A percentile compares a stretch with the other conserved stretches of the same genome.
Conservation (phyloP, 2,888 invertebrate species). For the Trachelus stipa region DNA sequence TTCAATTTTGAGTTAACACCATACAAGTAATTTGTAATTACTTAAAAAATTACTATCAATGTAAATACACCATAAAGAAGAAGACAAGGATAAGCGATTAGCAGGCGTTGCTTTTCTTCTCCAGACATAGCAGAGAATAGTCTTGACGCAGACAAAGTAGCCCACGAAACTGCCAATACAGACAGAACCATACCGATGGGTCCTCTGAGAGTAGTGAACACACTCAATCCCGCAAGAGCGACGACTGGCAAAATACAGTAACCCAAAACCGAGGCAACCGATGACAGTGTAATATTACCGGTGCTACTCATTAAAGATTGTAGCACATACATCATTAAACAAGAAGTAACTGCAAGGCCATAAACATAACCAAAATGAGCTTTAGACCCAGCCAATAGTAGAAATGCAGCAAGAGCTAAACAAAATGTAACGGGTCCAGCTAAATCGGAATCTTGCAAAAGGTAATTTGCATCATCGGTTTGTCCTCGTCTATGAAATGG, state of each 20-base stretch:
- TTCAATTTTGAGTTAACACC: neutral
- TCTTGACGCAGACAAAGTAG: conserved; percentile 91
- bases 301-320: conserved; percentile 84
- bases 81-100: conserved; percentile 93
- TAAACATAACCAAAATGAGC: conserved; percentile 95
- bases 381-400: conserved; percentile 81
- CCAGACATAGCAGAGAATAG: conserved; percentile 91
- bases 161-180: conserved; percentile 83
- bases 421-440: conserved; percentile 95
- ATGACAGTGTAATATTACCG: conserved; percentile 79
- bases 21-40: neutral
- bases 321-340: conserved; percentile 88
- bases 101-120: conserved; percentile 85
- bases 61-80: conserved; percentile 94
- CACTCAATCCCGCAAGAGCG: conserved; percentile 81
- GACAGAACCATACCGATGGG: conserved; percentile 77
- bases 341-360: conserved; percentile 90
- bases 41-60: conserved; percentile 88
- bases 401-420: conserved; percentile 75
- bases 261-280: conserved; percentile 89
- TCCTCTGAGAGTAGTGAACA: conserved; percentile 83
- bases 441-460: conserved; percentile 86
- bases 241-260: conserved; percentile 95
- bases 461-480: conserved; percentile 80
- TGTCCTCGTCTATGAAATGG: conserved; percentile 81